Conservation (phyloP, 2,797 vertebrate species). For the Urophycis tenuis region DNA sequence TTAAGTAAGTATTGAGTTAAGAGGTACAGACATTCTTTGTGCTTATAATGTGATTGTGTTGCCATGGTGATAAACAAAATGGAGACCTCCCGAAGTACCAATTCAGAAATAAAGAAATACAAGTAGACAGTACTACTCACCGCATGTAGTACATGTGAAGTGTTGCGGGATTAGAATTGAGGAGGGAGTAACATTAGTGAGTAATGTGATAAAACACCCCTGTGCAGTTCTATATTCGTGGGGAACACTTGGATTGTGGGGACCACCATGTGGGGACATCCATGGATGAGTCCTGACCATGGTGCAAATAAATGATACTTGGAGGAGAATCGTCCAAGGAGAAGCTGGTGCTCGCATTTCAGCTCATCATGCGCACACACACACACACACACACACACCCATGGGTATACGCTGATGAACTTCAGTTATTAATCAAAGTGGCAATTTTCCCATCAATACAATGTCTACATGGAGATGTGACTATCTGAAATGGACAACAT, state of each 20-base stretch:
- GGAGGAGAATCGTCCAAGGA: neutral
- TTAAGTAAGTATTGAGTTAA: neutral
- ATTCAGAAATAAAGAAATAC: neutral
- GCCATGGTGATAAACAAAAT: neutral
- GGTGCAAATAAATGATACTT: slow-evolving; percentile 31
- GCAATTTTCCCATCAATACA: neutral
- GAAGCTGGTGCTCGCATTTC: slow-evolving; percentile 27
- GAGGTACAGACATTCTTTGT: neutral
- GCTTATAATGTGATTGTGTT: neutral
- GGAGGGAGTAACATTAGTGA: neutral
- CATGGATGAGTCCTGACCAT: slow-evolving; percentile 16
- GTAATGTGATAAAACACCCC: neutral
- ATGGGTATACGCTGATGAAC: neutral
- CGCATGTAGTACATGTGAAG: neutral
- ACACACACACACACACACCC: neutral
- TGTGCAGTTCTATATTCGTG: neutral
- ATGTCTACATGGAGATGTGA: neutral
- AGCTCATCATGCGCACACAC: slow-evolving; percentile 5
- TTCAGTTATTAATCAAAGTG: neutral
- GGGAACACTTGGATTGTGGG: neutral
- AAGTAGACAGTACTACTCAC: neutral
- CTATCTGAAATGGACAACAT: neutral
- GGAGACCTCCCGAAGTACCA: neutral
- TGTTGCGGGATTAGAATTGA: neutral
- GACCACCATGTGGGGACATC: neutral